Percentiles rank a stretch among this genome's conserved stretches.
phyloP scores from a whole-genome alignment of 2,797 vertebrate genomes.

The Momotus momota region DNA sequence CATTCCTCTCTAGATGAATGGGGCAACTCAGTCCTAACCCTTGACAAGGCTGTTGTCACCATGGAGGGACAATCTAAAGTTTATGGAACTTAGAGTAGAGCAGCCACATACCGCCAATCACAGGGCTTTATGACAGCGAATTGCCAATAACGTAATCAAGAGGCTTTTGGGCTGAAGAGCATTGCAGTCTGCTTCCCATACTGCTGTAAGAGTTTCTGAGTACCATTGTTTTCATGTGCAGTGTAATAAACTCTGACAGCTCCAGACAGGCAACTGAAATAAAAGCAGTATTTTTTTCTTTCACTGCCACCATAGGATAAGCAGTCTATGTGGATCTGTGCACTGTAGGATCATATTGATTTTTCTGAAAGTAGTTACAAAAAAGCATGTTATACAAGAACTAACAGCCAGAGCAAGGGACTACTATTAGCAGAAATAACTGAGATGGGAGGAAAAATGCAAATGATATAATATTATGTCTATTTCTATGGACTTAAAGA shows the following conservation, averaged over 20 bases:
- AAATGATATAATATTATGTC: not conserved
- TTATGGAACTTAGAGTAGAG: not conserved
- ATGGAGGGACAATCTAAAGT: fast-evolving
- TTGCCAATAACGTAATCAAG: not conserved
- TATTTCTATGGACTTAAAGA: not conserved
- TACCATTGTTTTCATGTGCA: not conserved
- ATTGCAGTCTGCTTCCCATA: not conserved
- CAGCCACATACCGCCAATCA: not conserved
- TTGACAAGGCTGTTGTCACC: not conserved
- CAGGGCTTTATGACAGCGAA: not conserved
- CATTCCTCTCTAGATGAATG: no score
- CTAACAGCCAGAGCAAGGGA: not conserved
- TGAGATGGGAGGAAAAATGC: not conserved
- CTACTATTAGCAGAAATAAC: not conserved
- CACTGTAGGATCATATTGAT: not conserved
- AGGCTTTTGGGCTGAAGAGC: not conserved
- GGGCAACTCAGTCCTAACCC: no score
- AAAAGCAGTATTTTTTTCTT: not conserved
- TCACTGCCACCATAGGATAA: not conserved
- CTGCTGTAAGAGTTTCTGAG: not conserved
- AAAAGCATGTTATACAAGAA: not conserved
- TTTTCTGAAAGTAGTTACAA: constrained; percentile 2
- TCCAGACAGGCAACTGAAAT: not conserved
- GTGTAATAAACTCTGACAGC: not conserved
- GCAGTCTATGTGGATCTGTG: not conserved